Evolutionary conservation across 1,140 invertebrate species (phyloP), one percentile per base, ranked within the genome.

Genomic region (Philaenus spumarius): DNA sequence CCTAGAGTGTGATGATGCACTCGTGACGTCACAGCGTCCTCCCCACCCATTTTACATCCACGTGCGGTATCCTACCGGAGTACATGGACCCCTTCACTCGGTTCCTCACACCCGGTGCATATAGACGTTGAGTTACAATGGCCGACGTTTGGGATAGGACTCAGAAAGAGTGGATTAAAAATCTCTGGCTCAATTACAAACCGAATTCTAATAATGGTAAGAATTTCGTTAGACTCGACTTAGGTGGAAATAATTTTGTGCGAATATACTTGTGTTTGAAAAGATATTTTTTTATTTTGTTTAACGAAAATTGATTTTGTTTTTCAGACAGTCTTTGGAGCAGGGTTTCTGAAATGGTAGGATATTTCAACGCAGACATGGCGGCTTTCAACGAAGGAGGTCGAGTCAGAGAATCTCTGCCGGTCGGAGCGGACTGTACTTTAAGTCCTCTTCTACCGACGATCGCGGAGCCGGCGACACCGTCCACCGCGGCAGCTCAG

Each of bases 321-420:
- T 45, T 68, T 66, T 15, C 66, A 71, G 70, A 70, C 55, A 66
- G 51, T 35, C 61, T 72, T 42, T 72, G 69, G 70, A 68, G 66
- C 46, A 64, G 67, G 26, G 70, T 71, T 24, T 69, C 69, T 20
- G 70, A 72, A 52, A 72, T 72, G 68, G 70, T 72, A 17, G 68
- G 69, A 37, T 66, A 65, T 40, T 67, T 70, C 60, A 66, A 65
- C 53, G 59, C 63, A 6, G 67, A 68, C 30, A 62, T 66, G 53
- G 24, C 48, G n/a, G 46, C 54, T 30, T 24, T 56, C 26, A 53
- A 40, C 22, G 66, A 64, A 45, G 66, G 60, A n/a, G 62, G 58
- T 19, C 30, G 62, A 39, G 56, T 50, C 30, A 52, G 56, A 12
- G 61, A 65, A 35, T 60, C 58, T 7, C 30, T 67, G 45, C 64